Conservation (phyloP, 1,140 invertebrate species). For the Drosophila sp. region DNA sequence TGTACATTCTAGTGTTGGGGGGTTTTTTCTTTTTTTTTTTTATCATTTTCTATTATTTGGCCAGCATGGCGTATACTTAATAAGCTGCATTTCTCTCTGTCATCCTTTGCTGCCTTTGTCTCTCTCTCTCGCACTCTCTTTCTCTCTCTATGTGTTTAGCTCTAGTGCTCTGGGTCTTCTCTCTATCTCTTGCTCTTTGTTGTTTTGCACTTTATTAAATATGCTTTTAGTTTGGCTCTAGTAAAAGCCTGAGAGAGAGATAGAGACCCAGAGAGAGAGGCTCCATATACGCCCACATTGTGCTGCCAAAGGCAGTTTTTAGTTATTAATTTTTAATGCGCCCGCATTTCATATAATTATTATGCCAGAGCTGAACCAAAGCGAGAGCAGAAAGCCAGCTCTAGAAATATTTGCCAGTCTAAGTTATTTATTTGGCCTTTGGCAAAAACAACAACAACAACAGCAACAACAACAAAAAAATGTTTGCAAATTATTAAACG, state of each 20-base stretch:
- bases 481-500: constrained; percentile 48
- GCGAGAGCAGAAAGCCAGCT: constrained; percentile 13
- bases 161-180: neutral
- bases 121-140: constrained; percentile 14
- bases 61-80: constrained; percentile 51
- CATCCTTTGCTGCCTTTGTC: neutral
- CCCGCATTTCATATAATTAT: constrained; percentile 56
- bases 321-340: constrained; percentile 62
- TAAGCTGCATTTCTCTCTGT: constrained; percentile 41
- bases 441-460: constrained; percentile 11
- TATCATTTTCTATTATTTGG: constrained; percentile 36
- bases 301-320: constrained; percentile 57
- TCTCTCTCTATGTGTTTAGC: neutral
- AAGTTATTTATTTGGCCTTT: constrained; percentile 60
- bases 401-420: constrained; percentile 40
- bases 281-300: neutral
- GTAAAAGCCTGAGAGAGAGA: constrained; percentile 17
- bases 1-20: constrained; percentile 34
- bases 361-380: constrained; percentile 3
- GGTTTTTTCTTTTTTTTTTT: constrained; percentile 4
- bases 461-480: constrained; percentile 13
- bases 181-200: constrained; percentile 23
- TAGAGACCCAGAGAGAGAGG: neutral
- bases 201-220: constrained; percentile 53
- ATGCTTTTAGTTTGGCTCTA: constrained; percentile 50